These are phyloP conservation scores for Bucco capensis DNA, from an alignment of 2,113 vertebrate genomes.

Conservation along the genomic window DNA sequence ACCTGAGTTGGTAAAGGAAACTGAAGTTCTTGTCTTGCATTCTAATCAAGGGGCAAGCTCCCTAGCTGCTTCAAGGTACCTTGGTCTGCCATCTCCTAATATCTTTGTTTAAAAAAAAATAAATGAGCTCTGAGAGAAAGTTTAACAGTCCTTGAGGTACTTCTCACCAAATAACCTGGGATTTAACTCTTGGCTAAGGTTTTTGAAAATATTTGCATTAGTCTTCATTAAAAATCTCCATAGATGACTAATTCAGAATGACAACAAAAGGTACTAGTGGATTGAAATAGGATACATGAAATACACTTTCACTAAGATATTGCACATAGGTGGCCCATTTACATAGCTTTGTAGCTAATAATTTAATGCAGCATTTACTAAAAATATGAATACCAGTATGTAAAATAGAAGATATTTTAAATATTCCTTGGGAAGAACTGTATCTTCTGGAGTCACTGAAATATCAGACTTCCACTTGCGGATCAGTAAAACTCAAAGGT, in stretches of 20 bases:
- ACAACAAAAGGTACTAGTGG: conserved; percentile 55
- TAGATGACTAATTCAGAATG: conserved; percentile 47
- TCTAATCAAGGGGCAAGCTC: not conserved
- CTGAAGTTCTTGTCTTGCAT: not conserved
- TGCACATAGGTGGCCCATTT: conserved; percentile 77
- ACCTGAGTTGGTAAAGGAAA: conserved; percentile 37
- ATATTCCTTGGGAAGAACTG: conserved; percentile 67
- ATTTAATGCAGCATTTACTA: conserved; percentile 68
- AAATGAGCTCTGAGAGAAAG: conserved; percentile 28
- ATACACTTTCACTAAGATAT: conserved; percentile 70
- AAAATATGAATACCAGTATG: conserved; percentile 66
- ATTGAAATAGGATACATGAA: conserved; percentile 64
- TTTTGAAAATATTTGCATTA: conserved; percentile 48
- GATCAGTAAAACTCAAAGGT: conserved; percentile 65
- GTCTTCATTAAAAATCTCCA: conserved; percentile 56
- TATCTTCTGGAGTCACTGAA: conserved; percentile 59
- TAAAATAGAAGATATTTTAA: conserved; percentile 71
- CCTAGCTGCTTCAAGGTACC: not conserved
- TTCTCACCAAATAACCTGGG: conserved; percentile 15
- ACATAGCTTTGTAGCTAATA: conserved; percentile 71
- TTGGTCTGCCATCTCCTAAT: not conserved
- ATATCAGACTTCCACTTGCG: conserved; percentile 55
- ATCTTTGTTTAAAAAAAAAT: not conserved
- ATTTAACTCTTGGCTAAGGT: conserved; percentile 24
- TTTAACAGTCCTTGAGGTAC: conserved; percentile 53